phyloP scores from a whole-genome alignment of 2,113 vertebrate species.

The Zootoca vivipara region DNA sequence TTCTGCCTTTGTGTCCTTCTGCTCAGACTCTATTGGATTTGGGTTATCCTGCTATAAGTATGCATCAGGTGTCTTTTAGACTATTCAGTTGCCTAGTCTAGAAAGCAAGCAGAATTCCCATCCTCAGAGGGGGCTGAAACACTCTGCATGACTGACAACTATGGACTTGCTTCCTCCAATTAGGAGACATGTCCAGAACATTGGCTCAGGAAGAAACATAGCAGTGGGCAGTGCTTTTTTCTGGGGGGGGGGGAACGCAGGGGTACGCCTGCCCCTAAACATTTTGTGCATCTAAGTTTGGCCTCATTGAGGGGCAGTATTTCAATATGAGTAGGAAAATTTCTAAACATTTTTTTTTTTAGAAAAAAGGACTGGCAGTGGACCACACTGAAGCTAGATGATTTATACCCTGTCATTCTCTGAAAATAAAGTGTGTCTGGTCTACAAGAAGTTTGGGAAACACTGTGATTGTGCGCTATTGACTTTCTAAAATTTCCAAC shows the following conservation, averaged over 20 bases:
- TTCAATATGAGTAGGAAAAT: too few species aligned
- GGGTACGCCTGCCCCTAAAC: too few species aligned
- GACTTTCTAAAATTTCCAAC: not conserved
- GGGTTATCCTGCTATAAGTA: not conserved
- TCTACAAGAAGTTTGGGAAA: not conserved
- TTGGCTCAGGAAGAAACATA: not conserved
- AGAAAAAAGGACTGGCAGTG: not conserved
- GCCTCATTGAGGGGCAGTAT: too few species aligned
- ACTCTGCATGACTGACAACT: not conserved
- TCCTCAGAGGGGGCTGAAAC: not conserved
- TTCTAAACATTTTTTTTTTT: too few species aligned
- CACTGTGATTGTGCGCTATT: not conserved
- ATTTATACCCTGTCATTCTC: not conserved
- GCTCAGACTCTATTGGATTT: not conserved
- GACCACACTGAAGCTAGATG: not conserved
- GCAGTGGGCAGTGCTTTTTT: too few species aligned
- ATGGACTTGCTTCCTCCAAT: not conserved
- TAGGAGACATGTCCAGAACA: not conserved
- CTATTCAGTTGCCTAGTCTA: not conserved
- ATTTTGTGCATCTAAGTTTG: too few species aligned
- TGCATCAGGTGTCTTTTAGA: not conserved
- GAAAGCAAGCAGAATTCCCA: not conserved
- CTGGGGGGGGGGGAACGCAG: too few species aligned
- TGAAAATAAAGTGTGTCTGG: not conserved
- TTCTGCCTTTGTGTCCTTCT: not conserved